phyloP scores from a whole-genome alignment of 2,797 vertebrate genomes.

The Anabacerthia variegaticeps region DNA sequence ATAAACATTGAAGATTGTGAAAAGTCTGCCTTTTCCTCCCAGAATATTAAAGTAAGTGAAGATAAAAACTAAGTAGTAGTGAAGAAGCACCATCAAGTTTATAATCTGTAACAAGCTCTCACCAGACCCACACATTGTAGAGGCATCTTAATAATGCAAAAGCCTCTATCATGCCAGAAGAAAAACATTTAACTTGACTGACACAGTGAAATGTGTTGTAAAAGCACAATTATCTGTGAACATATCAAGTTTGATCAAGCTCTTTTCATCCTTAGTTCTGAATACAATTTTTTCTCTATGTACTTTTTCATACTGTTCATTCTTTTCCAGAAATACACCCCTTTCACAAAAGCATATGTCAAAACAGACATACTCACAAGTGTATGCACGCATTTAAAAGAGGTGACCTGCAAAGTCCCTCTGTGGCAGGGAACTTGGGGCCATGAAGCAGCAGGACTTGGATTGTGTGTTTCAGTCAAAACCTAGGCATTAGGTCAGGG shows the following conservation, averaged over 20 bases:
- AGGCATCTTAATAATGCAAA: neutral
- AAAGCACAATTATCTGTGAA: neutral
- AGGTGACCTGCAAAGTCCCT: neutral
- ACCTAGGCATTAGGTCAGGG: neutral
- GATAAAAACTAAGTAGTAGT: neutral
- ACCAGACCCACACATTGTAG: neutral
- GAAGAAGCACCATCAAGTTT: neutral
- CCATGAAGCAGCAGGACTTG: neutral
- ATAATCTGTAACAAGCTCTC: neutral
- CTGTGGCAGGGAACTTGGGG: neutral
- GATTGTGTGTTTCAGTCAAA: neutral
- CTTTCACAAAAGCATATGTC: neutral
- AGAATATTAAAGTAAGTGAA: neutral
- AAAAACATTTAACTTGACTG: neutral
- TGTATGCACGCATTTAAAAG: neutral
- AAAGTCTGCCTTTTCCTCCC: fast-evolving
- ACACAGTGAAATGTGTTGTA: neutral
- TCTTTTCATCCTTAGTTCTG: neutral
- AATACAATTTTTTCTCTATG: neutral
- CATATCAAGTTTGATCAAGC: neutral
- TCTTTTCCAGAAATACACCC: neutral
- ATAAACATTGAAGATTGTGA: neutral
- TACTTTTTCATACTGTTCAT: neutral
- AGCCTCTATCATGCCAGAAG: neutral
- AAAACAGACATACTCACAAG: neutral